These are phyloP conservation scores for Brenthis daphne DNA, from an alignment of 2,888 invertebrate genomes.

Conservation along the genomic window DNA sequence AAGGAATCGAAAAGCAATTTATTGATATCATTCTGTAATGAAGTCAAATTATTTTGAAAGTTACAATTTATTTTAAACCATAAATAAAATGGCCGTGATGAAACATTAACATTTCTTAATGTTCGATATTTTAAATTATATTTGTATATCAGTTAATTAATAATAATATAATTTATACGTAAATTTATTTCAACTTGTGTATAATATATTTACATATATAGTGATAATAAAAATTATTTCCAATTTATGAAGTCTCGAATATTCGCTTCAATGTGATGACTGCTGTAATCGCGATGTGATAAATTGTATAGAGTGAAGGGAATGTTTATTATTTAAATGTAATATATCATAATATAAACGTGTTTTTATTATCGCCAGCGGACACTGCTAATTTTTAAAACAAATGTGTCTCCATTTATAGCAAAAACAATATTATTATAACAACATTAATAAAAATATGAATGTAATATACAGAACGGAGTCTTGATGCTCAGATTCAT, in stretches of 20 bases:
- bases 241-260: constrained; percentile 17
- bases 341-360: not conserved
- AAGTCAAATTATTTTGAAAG: constrained; percentile 63
- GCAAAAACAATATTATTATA: not conserved
- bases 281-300: constrained; percentile 39
- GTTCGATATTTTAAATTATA: not conserved
- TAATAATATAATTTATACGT: not conserved
- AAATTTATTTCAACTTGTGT: constrained; percentile 9
- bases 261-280: constrained; percentile 52
- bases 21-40: constrained; percentile 63
- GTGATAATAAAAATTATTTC: constrained; percentile 12
- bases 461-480: no score
- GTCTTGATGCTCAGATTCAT: no score
- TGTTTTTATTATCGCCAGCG: constrained; percentile 4
- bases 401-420: not conserved
- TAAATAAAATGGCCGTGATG: not conserved
- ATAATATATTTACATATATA: constrained; percentile 15
- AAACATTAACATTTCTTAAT: not conserved
- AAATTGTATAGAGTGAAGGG: constrained; percentile 31
- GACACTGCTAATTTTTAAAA: constrained; percentile 2
- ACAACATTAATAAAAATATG: no score
- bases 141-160: not conserved
- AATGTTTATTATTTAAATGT: constrained; percentile 13
- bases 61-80: constrained; percentile 19
- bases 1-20: constrained; percentile 49